Evolutionary conservation across 1,140 invertebrate genomes (phyloP).

Genomic region (Neodiprion virginianus): DNA sequence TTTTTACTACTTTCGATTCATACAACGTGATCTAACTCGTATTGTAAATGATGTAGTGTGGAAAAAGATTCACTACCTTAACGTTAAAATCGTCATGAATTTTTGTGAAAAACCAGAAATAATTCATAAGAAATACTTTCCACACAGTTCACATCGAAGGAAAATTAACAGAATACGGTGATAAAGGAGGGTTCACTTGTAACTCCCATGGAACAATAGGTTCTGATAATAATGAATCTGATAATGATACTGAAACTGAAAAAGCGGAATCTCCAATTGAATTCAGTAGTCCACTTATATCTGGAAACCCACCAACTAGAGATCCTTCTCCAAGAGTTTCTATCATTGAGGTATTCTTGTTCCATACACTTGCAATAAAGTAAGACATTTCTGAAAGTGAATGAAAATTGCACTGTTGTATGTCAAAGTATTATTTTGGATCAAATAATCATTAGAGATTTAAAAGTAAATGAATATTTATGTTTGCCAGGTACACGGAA

Average conservation of each 20-base stretch:
- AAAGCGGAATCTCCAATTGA: constrained; percentile 42
- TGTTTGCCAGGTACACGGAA: constrained; percentile 40
- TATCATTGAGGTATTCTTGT: constrained; percentile 48
- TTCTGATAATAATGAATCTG: constrained; percentile 41
- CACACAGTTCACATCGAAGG: constrained; percentile 42
- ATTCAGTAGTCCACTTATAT: constrained; percentile 37
- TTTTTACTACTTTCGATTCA: too few relatives aligned
- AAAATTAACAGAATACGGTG: constrained; percentile 40
- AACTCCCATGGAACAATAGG: constrained; percentile 40
- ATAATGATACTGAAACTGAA: constrained; percentile 43
- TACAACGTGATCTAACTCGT: neutral
- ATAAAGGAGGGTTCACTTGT: constrained; percentile 41
- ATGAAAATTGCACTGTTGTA: constrained; percentile 29
- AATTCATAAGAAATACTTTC: too few relatives aligned
- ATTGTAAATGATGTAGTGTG: neutral
- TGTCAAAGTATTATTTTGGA: constrained; percentile 23
- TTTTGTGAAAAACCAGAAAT: neutral
- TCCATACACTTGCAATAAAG: too few relatives aligned
- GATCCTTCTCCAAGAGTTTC: constrained; percentile 48
- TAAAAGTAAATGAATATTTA: constrained; percentile 7
- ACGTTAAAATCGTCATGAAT: neutral
- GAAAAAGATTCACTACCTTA: neutral
- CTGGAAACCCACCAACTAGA: constrained; percentile 35
- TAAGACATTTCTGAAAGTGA: constrained; percentile 18
- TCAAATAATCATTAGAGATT: constrained; percentile 16